Base-by-base conservation (phyloP, 2,797 vertebrate species). In the Melanotaenia boesemani region DNA sequence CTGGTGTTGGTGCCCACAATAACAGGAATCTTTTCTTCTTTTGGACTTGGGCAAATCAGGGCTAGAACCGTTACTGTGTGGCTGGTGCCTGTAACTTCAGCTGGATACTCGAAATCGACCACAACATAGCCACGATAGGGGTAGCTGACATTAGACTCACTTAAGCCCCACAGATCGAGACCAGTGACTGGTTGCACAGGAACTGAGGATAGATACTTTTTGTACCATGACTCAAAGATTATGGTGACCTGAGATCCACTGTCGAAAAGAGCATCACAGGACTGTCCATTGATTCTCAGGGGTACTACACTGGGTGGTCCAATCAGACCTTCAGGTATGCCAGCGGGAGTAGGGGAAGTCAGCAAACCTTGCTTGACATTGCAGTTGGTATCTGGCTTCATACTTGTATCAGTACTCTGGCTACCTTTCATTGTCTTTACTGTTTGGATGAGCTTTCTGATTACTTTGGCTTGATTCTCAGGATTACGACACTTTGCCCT, bases 231-330 rank as follows among this genome's bases (percentile, higher is more conserved):
- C 37, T 82, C 66, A 59, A 86, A 82, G 16, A 80, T 82, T 2
- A 83, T 85, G 2, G 74, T 84, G 3, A 84, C 79, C 48, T 82
- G 79, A 5, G 84, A 88, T 15, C 77, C 81, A 74, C 81, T 83
- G 26, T 83, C 76, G 0, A 85, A 32, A 1, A 83, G 4, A 0
- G 65, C 77, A 39, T 61, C 28, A 61, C 80, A 81, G 1, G 3
- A 24, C 0, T 83, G 69, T 5, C 80, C 72, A 72, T 85, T 88
- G 0, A 85, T 37, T 32, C 44, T 70, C 56, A 85, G 0, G 0
- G 13, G 71, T 1, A 76, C 66, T 1, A 66, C 15, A 10, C 72
- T 68, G 5, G 73, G 20, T 11, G 76, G 79, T 0, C 79, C 82
- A 24, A 86, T 37, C 13, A 82, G 28, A 2, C 39, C 85, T 3